Evolutionary conservation across 2,888 invertebrate species (phyloP).

Genomic region (Sepiola atlantica): DNA sequence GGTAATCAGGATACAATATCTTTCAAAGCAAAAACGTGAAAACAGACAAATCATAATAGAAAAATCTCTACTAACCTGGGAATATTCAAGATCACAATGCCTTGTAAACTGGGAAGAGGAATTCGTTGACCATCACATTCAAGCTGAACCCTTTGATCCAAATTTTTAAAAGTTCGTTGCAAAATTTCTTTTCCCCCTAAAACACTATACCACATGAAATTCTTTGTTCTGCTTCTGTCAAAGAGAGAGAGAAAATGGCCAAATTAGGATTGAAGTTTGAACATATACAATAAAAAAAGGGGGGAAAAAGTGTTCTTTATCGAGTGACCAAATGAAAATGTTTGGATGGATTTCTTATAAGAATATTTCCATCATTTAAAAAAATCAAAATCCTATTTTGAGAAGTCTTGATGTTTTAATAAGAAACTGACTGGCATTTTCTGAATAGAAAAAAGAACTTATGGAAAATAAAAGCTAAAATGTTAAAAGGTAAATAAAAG

Average conservation of each 20-base stretch:
- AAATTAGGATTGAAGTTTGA: background rate
- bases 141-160: slow-evolving; percentile 94
- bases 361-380: too few relatives aligned
- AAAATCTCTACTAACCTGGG: slow-evolving; percentile 80
- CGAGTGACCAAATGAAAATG: too few relatives aligned
- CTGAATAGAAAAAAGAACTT: too few relatives aligned
- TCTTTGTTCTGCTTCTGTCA: slow-evolving; percentile 86
- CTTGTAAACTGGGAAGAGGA: slow-evolving; percentile 94
- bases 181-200: slow-evolving; percentile 79
- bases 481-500: too few relatives aligned
- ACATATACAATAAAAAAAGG: background rate
- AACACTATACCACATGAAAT: slow-evolving; percentile 92
- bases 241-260: background rate
- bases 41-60: background rate
- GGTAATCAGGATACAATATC: too few relatives aligned
- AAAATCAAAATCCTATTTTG: too few relatives aligned
- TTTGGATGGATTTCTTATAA: too few relatives aligned
- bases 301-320: too few relatives aligned
- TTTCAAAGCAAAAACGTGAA: background rate
- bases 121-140: slow-evolving; percentile 97
- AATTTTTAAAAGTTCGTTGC: slow-evolving; percentile 94
- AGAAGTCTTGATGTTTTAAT: too few relatives aligned
- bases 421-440: too few relatives aligned
- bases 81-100: slow-evolving; percentile 97
- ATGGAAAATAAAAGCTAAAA: too few relatives aligned